phyloP scores from a whole-genome alignment of 2,113 vertebrate genomes.

The Amia ocellicauda region DNA sequence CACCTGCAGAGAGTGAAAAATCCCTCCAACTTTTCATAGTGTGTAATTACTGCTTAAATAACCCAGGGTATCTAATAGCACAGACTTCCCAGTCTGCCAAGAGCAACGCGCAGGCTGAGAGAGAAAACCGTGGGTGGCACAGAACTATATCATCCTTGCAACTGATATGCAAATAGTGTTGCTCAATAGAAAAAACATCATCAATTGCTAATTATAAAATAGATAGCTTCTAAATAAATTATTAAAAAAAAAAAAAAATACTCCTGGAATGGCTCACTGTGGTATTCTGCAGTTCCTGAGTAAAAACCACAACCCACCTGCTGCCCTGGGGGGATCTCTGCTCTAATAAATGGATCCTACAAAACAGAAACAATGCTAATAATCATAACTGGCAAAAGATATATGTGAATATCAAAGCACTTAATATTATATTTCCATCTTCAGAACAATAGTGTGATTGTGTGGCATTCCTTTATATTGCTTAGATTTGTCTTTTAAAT shows the following conservation, averaged over 20 bases:
- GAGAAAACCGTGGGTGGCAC: conserved; percentile 40
- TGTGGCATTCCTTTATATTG: conserved; percentile 23
- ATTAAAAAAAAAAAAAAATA: conserved; percentile 25
- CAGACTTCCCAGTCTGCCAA: conserved; percentile 44
- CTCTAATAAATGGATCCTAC: conserved; percentile 25
- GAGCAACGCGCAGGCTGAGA: conserved; percentile 37
- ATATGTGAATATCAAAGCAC: conserved; percentile 38
- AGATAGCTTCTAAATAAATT: conserved; percentile 3
- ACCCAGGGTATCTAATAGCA: conserved; percentile 49
- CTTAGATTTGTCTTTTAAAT: conserved; percentile 34
- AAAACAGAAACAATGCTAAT: conserved; percentile 26
- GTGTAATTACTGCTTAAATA: conserved; percentile 53
- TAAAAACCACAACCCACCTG: conserved; percentile 42
- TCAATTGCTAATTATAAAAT: conserved; percentile 41
- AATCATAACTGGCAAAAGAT: conserved; percentile 48
- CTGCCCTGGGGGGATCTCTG: conserved; percentile 41
- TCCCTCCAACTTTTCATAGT: conserved; percentile 44
- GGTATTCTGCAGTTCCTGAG: conserved; percentile 20
- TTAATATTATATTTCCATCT: conserved; percentile 41
- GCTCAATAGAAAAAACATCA: conserved; percentile 24
- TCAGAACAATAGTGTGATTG: conserved; percentile 47
- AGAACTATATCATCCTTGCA: conserved; percentile 42
- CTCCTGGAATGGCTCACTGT: conserved; percentile 20
- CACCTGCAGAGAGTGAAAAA: conserved; percentile 41
- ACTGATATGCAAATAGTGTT: conserved; percentile 37